Evolutionary conservation across 2,797 vertebrate species (phyloP).

Genomic region (Danio jaintianensis): DNA sequence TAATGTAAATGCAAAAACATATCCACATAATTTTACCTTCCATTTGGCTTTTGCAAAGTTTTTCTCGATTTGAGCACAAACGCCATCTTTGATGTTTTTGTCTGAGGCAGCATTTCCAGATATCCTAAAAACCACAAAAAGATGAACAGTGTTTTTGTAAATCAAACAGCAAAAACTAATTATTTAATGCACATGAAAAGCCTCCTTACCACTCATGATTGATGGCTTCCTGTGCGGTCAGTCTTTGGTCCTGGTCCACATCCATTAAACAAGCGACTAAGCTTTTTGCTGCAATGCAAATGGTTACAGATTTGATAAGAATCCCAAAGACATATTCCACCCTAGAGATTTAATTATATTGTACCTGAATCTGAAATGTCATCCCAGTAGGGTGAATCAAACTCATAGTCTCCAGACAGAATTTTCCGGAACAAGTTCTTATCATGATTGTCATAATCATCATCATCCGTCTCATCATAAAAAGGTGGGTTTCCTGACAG

Average conservation of each 20-base stretch:
- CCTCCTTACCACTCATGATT: conserved; percentile 92
- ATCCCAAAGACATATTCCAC: not conserved
- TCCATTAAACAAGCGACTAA: conserved; percentile 96
- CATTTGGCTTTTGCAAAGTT: conserved; percentile 98
- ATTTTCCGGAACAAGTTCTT: conserved; percentile 98
- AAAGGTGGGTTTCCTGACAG: conserved; percentile 97
- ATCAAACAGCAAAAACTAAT: not conserved
- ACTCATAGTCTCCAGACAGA: conserved; percentile 94
- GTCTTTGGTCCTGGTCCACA: conserved; percentile 95
- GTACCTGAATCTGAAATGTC: conserved; percentile 97
- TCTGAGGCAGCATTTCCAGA: conserved; percentile 97
- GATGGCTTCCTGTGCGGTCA: conserved; percentile 96
- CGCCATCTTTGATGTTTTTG: conserved; percentile 98
- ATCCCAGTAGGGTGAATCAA: conserved; percentile 98
- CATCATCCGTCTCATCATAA: conserved; percentile 95
- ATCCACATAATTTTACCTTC: conserved; percentile 83
- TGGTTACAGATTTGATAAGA: conserved; percentile 3
- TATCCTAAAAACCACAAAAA: conserved; percentile 81
- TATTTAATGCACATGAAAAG: not conserved
- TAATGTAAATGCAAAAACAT: not conserved
- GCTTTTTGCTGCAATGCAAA: conserved; percentile 74
- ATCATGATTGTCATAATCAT: conserved; percentile 93
- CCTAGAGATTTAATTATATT: conserved; percentile 1
- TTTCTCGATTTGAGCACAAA: conserved; percentile 98
- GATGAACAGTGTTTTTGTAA: not conserved